These are phyloP conservation scores for Phaethon lepturus DNA, from an alignment of 2,113 vertebrate genomes.

Conservation along the genomic window DNA sequence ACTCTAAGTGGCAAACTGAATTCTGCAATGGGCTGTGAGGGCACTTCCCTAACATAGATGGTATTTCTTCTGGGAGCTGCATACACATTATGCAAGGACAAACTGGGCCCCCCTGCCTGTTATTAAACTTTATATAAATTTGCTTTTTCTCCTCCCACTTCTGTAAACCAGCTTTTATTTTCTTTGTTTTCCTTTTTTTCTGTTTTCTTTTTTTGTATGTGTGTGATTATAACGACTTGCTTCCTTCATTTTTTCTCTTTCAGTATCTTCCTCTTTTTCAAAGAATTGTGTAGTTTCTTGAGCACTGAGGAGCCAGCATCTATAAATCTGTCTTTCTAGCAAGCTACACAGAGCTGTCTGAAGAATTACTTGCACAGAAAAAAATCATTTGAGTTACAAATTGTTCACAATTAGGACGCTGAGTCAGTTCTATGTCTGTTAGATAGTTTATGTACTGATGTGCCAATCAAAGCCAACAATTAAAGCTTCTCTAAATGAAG, in stretches of 20 bases:
- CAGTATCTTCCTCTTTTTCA: not conserved
- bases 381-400: not conserved
- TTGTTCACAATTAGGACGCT: not conserved
- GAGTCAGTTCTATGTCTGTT: not conserved
- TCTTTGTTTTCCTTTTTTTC: not conserved
- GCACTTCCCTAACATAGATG: not conserved
- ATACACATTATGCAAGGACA: rapidly evolving
- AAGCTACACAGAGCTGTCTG: not conserved
- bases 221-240: not conserved
- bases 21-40: not conserved
- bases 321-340: not conserved
- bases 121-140: not conserved
- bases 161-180: not conserved
- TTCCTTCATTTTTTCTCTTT: not conserved
- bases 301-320: not conserved
- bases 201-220: not conserved
- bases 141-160: not conserved
- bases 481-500: not conserved
- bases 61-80: not conserved
- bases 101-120: not conserved
- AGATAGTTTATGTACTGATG: not conserved
- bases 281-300: not conserved
- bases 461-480: not conserved
- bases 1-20: not conserved
- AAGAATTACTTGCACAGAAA: not conserved